Evolutionary conservation across 2,797 vertebrate species (phyloP), one percentile per base, ranked within the genome.

Genomic region (Chaetodon trifasciatus): DNA sequence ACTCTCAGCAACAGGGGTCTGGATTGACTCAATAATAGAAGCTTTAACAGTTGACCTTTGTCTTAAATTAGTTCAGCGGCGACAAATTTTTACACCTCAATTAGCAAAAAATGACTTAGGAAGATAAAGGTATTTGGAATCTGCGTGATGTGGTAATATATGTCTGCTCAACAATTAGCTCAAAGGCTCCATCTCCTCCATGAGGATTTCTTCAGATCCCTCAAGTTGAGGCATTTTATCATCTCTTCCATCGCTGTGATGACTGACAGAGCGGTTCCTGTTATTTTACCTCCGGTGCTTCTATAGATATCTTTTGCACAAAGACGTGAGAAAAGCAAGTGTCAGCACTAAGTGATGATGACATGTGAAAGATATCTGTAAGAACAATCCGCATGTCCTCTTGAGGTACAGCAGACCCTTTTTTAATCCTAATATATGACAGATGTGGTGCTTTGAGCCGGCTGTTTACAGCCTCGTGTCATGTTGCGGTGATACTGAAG

Each of bases 391-490:
- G 17, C 52, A 32, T 65, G 40, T 46, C 16, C 35, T 57, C 19
- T 61, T 44, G 7, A 47, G 16, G 35, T 71, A 19, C 1, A 2
- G 13, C 5, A 47, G 58, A 65, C 17, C 6, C 4, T 37, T 58
- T 60, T 68, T 44, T 49, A 32, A 65, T 62, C 21, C 53, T 76
- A 67, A 84, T 70, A 56, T n/a, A 35, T 79, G 69, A 61, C 83
- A 86, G 75, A 84, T 84, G 86, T 79, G 60, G 21, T 9, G 19
- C 58, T 70, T 32, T 44, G 49, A 64, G 46, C 52, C 35, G 39
- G 21, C 42, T 79, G 60, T 78, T 73, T 66, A 55, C 23, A 32
- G 39, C 60, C 49, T 23, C 4, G 6, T 76, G 77, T 70, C 78
- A 32, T 46, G 24, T 53, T 63, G 35, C 61, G 55, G 37, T 57